Evolutionary conservation across 1,140 invertebrate species (phyloP), one percentile per base, ranked within the genome.

Genomic region (Reticulitermes speratus): DNA sequence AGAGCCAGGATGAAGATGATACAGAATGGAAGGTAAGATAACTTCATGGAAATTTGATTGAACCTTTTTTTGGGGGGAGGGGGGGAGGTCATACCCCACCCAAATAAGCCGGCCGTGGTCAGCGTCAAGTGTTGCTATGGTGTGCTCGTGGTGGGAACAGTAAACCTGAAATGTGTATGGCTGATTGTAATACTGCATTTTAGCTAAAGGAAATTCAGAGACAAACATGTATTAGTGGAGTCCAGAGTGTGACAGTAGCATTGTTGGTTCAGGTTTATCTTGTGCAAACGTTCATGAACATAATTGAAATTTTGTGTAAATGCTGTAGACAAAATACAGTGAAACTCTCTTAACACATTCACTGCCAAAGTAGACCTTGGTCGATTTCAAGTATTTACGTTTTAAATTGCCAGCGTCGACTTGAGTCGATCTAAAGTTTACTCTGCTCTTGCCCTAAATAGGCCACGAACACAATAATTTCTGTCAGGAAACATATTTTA

Each of bases 21-120:
- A 85, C 84, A 81, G 95, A 95, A 84, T 96, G 95, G 96, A 94
- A 96, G 92, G 95, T 95, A 91, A 91, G 88, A 89, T 65, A 8
- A 19, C 25, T 19, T 65, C 7, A 12, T 75, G 65, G n/a, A 55
- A 55, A 21, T 55, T 16, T 55, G 19, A 55, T 55, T 12, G 19
- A 55, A 55, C 8, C 19, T 16, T 16, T 2, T 52, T 52, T 55
- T 75, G n/a, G n/a, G 38, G 38, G 38, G 38, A 5, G 38, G 38
- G 38, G 38, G 38, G 38, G 38, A 38, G 38, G 0, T 30, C 65
- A 11, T 75, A 75, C 65, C 65, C 65, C 65, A 75, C 65, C 65
- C 65, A 75, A 75, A 5, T 75, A 75, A 75, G 65, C 65, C 65
- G 65, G 65, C 65, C n/a, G 65, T 75, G 65, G n/a, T 75, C 65